Base-by-base conservation (phyloP, 2,888 invertebrate species). In the Oeneis ivallda region DNA sequence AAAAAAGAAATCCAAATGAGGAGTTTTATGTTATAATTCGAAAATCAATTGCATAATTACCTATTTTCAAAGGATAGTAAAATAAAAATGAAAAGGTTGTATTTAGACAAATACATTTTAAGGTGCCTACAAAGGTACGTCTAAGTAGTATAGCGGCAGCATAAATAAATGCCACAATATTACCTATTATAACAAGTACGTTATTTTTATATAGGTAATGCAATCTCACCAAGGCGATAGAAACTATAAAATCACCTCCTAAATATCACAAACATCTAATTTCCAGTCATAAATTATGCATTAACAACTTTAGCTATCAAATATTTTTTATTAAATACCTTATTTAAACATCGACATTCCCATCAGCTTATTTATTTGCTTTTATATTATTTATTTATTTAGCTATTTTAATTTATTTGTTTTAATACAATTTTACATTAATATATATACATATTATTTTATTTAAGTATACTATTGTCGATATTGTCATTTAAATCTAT, bases 101-200 rank as follows among this genome's bases (percentile, higher is more conserved):
- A 9, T 37, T 37, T 37, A 8, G 8, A 37, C 37, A 37, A 37
- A 8, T 37, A 1, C 37, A 37, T 13, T 13, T 41, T 41, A 41
- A 11, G 41, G 2, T 13, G 13, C 13, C 41, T 41, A 41, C 13
- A 17, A 15, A 17, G 17, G 9, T 10, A 19, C 49, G 11, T 19
- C 26, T 9, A 11, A 9, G 10, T 19, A n/a, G 26, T 26, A 1
- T 26, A 9, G 61, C 70, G 54, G 68, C 66, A 69, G 60, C 61
- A 41, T 34, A 61, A 54, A 43, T 70, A 70, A 71, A 71, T 71
- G 69, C 69, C 62, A 70, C 17, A 59, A 70, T 34, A 59, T 8
- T 32, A 26, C 26, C 26, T 26, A 50, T n/a, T 26, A 50, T n/a
- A 43, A 57, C 45, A 58, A 17, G 19, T 45, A 13, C 2, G 9